Evolutionary conservation across 2,797 vertebrate genomes (phyloP).

Genomic region (Cynodonichthys magdalenae): DNA sequence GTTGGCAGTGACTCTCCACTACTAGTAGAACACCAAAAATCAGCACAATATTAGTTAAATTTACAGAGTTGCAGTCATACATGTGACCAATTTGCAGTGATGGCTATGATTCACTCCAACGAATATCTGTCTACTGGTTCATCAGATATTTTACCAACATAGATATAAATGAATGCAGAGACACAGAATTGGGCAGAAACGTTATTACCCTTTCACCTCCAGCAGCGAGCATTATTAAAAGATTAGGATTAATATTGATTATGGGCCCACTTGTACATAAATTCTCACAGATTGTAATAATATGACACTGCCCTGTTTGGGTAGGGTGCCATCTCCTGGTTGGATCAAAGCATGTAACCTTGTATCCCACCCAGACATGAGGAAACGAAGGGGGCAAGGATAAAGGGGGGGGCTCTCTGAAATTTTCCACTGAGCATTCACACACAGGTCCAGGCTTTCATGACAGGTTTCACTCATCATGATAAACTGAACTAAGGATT

Average conservation of each 20-base stretch:
- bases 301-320: constrained; percentile 68
- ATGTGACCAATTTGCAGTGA: no score
- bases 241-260: neutral
- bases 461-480: constrained; percentile 33
- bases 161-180: no score
- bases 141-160: no score
- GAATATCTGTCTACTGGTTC: no score
- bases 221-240: no score
- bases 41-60: no score
- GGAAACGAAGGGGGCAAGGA: neutral
- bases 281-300: constrained; percentile 18
- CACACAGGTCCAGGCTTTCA: constrained; percentile 22
- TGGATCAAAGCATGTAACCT: constrained; percentile 49
- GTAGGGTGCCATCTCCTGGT: constrained; percentile 84
- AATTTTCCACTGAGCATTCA: constrained; percentile 26
- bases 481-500: neutral
- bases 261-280: constrained; percentile 12
- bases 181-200: no score
- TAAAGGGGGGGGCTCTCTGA: neutral
- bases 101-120: no score
- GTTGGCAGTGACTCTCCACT: no score
- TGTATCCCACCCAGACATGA: constrained; percentile 23
- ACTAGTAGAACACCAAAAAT: no score
- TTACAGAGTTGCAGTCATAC: no score
- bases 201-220: no score